Base-by-base conservation (phyloP, 2,797 vertebrate species). In the Rhynchonycteris naso region DNA sequence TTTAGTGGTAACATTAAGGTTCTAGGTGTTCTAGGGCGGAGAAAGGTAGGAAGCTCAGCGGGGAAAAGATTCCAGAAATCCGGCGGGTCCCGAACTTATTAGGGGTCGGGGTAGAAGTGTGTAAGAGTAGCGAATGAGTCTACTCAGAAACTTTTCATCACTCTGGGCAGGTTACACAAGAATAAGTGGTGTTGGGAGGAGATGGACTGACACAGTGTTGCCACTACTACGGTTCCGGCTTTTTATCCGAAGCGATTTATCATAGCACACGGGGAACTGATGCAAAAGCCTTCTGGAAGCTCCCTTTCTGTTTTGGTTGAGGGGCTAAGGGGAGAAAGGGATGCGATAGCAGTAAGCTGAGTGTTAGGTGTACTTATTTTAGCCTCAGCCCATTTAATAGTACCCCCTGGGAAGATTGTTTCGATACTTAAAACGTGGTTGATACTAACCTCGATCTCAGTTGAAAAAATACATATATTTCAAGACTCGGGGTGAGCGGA, bases 281-380 rank as follows among this genome's bases (percentile, higher is more conserved):
- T 96, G 96, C 61, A 69, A 95, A 91, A 43, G 76, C 75, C 2
- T 92, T 91, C 93, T 80, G 92, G 88, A 86, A 82, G 95, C 76
- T 89, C 54, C 14, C 43, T 93, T 81, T 89, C 79, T 18, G 30
- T 78, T 59, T 69, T 7, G 75, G 56, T 26, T 4, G 7, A 4
- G 19, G 66, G 4, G 21, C 38, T 9, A 68, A 68, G 28, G 30
- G 14, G 56, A 13, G 1, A 12, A 4, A 16, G 33, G 63, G 54
- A 58, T 63, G 69, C n/a, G 54, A 66, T 61, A 75, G 61, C 88
- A 43, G 33, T 30, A 63, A 56, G 54, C 9, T 66, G 38, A 59
- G n/a, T 26, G n/a, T n/a, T 85, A 59, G 43, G 22, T 58, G 75
- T 59, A 59, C 28, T 59, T 93, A 22, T 79, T 88, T 97, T 84